A percentile compares a stretch with the other conserved stretches of the same genome.
Evolutionary conservation across 2,113 vertebrate species (phyloP).

Genomic region (Sebastes fasciatus): DNA sequence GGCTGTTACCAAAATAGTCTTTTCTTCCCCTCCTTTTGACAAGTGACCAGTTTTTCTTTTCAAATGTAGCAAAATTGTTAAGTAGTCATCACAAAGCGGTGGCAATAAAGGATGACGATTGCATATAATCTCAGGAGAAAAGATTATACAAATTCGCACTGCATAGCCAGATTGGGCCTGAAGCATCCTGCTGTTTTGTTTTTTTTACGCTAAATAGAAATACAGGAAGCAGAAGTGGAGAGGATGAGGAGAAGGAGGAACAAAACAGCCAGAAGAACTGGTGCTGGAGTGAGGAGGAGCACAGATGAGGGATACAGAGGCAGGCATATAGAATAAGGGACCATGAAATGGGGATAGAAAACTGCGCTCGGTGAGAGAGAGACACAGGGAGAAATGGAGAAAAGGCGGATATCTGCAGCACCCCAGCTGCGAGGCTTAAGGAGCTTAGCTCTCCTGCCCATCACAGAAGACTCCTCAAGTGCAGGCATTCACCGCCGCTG

Average conservation of each 20-base stretch:
- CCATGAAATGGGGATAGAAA: conserved; percentile 70
- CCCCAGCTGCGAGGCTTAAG: conserved; percentile 75
- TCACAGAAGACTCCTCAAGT: conserved; percentile 73
- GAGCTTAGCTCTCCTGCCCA: conserved; percentile 74
- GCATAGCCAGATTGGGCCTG: conserved; percentile 34
- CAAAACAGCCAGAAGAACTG: conserved; percentile 34
- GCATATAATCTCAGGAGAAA: conserved; percentile 52
- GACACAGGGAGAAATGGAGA: conserved; percentile 55
- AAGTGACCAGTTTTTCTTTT: conserved; percentile 57
- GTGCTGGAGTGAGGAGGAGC: conserved; percentile 41
- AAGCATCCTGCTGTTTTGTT: conserved; percentile 45
- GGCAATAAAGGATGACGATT: conserved; percentile 44
- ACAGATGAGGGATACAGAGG: conserved; percentile 44
- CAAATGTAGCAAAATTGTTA: conserved; percentile 58
- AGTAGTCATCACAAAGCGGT: conserved; percentile 51
- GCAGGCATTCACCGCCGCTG: conserved; percentile 64
- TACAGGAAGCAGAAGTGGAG: conserved; percentile 40
- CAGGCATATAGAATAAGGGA: conserved; percentile 53
- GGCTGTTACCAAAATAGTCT: conserved; percentile 61
- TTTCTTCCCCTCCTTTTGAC: conserved; percentile 43
- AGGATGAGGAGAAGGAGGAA: conserved; percentile 42
- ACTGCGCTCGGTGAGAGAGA: conserved; percentile 44
- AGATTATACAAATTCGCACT: conserved; percentile 59
- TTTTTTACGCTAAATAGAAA: conserved; percentile 37
- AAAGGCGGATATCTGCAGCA: conserved; percentile 76